Conservation (phyloP, 2,797 vertebrate genomes). For the Helicolenus hilgendorfi region DNA sequence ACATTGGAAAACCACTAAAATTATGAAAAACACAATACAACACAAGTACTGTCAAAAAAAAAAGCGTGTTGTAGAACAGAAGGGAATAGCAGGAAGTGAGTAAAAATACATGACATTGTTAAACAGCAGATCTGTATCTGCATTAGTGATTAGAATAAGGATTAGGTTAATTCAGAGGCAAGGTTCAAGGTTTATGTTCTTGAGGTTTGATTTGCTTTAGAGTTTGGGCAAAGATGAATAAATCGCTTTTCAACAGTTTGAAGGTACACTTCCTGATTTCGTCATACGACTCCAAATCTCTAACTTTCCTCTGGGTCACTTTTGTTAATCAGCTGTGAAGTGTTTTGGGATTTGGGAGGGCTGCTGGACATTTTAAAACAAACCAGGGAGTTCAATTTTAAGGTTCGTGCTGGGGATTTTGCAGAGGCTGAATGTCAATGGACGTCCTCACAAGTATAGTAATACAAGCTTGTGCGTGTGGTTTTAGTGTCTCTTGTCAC, state of each 20-base stretch:
- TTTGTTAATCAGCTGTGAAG: not conserved
- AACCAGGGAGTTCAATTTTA: not conserved
- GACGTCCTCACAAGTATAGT: constrained; percentile 65
- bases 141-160: not conserved
- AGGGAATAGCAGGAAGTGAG: not conserved
- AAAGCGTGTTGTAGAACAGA: not conserved
- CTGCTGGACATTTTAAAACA: not conserved
- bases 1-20: constrained; percentile 13
- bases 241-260: not conserved
- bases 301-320: not conserved
- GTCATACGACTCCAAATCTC: not conserved
- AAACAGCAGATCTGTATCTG: not conserved
- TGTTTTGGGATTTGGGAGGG: not conserved
- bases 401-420: not conserved
- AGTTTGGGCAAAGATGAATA: not conserved
- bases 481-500: constrained; percentile 73
- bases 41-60: not conserved
- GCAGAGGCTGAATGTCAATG: constrained; percentile 1
- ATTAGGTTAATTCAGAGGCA: not conserved
- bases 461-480: constrained; percentile 66
- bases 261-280: not conserved
- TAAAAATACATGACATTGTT: not conserved
- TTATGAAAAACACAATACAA: not conserved
- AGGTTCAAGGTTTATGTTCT: not conserved
- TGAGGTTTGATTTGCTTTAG: not conserved